Evolutionary conservation across 2,113 vertebrate species (phyloP), one percentile per base, ranked within the genome.

Genomic region (Zootoca vivipara): DNA sequence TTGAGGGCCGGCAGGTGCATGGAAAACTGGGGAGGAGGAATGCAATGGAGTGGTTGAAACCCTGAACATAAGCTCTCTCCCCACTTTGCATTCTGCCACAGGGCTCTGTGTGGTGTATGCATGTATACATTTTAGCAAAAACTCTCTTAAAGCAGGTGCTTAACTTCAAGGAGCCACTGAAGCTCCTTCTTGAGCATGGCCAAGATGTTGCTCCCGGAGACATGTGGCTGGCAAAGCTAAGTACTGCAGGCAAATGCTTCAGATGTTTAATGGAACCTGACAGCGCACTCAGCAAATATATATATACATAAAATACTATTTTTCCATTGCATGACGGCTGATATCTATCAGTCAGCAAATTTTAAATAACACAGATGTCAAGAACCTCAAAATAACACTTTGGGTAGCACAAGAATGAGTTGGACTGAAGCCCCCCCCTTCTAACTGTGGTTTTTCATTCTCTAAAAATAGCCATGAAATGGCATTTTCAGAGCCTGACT

Each of bases 261-360:
- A 10, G 0, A 1, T 1, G 78, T 73, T 1, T 35, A 82, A 28
- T 64, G 72, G 0, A 42, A 64, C 65, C 83, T 85, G 87, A 1
- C 84, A 86, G 6, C 33, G 0, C 1, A 58, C 38, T 1, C 2
- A 40, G 1, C 83, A 83, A 73, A 30, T 10, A 52, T 10, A 30
- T 26, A 79, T 3, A n/a, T 10, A 74, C n/a, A 38, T 18, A 70
- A 83, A 38, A 1, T 35, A 24, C 26, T 1, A 20, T n/a, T 87
- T 83, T 75, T 70, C 62, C 78, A 83, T 62, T 85, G 73, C 42
- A 88, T 87, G 30, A 40, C 80, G 22, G 62, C 77, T 78, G 64
- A 58, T 86, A 83, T 86, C 16, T 10, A 38, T 75, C 91, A 92
- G 85, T 0, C 5, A 73, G 20, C 0, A 6, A 42, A 70, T 69